Base-by-base conservation (phyloP, 2,888 invertebrate species). In the Chironomus tentans region DNA sequence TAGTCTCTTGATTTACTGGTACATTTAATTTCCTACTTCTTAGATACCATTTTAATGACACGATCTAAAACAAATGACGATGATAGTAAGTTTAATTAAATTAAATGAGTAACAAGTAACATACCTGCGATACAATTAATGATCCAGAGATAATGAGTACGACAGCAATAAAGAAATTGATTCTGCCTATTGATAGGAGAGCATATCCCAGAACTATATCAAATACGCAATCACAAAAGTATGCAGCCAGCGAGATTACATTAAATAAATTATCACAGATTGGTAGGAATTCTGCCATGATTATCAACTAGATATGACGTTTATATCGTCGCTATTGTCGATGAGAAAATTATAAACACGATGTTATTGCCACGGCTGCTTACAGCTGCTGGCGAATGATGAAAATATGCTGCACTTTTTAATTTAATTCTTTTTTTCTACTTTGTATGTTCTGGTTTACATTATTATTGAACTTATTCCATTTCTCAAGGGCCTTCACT, bases 251-350 rank as follows among this genome's bases (percentile, higher is more conserved):
- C 70, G 94, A 94, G 80, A 94, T 93, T 82, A 95, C 92, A 85
- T 95, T 95, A 87, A 95, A 95, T 70, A 95, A 87, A 78, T 94
- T 92, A 86, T 95, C 95, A 87, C 95, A 95, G 82, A 95, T 88
- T 79, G 94, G 94, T 84, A 95, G 87, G 84, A 94, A 94, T 87
- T 95, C 94, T 84, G 90, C 90, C 91, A 88, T 88, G 77, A 68
- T 74, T 24, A 77, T 79, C 5, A 38, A 13, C 12, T 68, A 72
- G 3, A 46, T 18, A 46, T 18, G 24, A 68, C 21, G 4, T 6
- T 15, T 21, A 7, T 48, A 3, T 1, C n/a, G n/a, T n/a, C n/a
- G n/a, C n/a, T n/a, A n/a, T n/a, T n/a, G n/a, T n/a, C n/a, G n/a
- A n/a, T 2, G 13, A 3, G 3, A 12, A 15, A 15, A 18, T 56